Percentiles rank a stretch among this genome's conserved stretches.
Conservation (phyloP, 1,140 invertebrate species). For the Drosophila ambigua region DNA sequence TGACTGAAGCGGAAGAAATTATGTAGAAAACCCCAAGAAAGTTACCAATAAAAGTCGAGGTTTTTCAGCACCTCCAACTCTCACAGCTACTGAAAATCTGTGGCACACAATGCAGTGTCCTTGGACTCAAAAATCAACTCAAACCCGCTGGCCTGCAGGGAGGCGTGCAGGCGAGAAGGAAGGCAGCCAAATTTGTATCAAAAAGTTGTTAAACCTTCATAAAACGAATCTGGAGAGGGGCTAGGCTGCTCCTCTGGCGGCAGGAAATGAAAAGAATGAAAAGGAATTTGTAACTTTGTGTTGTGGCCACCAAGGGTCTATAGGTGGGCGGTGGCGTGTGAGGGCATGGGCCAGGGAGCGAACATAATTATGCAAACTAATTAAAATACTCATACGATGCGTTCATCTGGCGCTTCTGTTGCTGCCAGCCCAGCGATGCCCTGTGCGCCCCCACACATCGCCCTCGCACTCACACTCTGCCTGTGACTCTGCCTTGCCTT, state of each 20-base stretch:
- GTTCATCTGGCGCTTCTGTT: constrained; percentile 51
- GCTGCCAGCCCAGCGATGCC: constrained; percentile 17
- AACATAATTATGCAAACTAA: constrained; percentile 82
- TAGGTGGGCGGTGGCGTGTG: not conserved
- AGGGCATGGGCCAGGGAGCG: constrained; percentile 31
- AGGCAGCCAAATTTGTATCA: constrained; percentile 59
- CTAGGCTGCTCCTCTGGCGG: not conserved
- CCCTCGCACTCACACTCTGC: not conserved
- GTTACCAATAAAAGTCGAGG: constrained; percentile 56
- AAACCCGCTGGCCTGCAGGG: not conserved
- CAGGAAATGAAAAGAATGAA: constrained; percentile 29
- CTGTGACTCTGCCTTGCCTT: constrained; percentile 5
- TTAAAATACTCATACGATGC: constrained; percentile 81
- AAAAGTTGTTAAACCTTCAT: constrained; percentile 62
- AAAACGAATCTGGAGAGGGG: constrained; percentile 39
- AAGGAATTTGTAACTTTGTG: constrained; percentile 63
- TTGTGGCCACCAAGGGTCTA: constrained; percentile 41
- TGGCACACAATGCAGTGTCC: constrained; percentile 53
- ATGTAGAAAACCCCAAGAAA: too few species aligned
- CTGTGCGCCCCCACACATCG: not conserved
- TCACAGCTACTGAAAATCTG: constrained; percentile 17
- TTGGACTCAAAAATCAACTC: constrained; percentile 40
- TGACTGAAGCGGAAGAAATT: too few species aligned
- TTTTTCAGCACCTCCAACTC: too few species aligned
- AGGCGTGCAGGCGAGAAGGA: not conserved